A percentile compares a stretch with the other conserved stretches of the same genome.
Evolutionary conservation across 2,113 vertebrate genomes (phyloP).

Genomic region (Halichoerus grypus): DNA sequence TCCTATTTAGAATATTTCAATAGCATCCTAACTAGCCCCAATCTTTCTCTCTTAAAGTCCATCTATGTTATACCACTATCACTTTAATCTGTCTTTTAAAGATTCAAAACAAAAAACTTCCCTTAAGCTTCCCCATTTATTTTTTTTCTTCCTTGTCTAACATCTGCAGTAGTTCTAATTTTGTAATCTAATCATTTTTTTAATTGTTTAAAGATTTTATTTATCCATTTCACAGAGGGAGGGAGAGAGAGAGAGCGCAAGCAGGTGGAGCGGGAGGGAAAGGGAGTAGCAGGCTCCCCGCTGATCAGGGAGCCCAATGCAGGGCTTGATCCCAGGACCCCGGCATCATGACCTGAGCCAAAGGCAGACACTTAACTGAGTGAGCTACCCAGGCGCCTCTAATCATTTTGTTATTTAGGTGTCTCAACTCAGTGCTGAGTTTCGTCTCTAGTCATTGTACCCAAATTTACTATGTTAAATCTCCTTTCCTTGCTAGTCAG

Average conservation of each 20-base stretch:
- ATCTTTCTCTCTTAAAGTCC: background rate
- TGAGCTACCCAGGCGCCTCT: background rate
- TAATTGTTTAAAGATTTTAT: background rate
- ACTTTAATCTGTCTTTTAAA: constrained; percentile 42
- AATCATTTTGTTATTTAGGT: constrained; percentile 44
- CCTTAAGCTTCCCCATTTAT: background rate
- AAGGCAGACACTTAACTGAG: background rate
- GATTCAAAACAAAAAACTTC: constrained; percentile 26
- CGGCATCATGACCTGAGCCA: background rate
- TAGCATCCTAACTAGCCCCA: background rate
- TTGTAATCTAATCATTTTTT: constrained; percentile 36
- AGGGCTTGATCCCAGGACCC: background rate
- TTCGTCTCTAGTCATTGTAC: background rate
- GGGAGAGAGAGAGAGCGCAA: background rate
- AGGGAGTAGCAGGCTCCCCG: background rate
- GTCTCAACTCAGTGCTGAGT: background rate
- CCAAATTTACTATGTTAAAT: constrained; percentile 15
- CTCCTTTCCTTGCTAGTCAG: constrained; percentile 10
- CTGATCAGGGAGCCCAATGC: background rate
- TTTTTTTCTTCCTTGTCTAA: background rate
- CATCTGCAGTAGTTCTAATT: constrained; percentile 47
- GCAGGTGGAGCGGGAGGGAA: background rate
- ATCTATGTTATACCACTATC: background rate
- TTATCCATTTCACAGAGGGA: background rate
- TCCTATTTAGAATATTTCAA: constrained; percentile 7